These are phyloP conservation scores for Drosophila arawakana DNA, from an alignment of 1,140 invertebrate species.

Conservation along the genomic window DNA sequence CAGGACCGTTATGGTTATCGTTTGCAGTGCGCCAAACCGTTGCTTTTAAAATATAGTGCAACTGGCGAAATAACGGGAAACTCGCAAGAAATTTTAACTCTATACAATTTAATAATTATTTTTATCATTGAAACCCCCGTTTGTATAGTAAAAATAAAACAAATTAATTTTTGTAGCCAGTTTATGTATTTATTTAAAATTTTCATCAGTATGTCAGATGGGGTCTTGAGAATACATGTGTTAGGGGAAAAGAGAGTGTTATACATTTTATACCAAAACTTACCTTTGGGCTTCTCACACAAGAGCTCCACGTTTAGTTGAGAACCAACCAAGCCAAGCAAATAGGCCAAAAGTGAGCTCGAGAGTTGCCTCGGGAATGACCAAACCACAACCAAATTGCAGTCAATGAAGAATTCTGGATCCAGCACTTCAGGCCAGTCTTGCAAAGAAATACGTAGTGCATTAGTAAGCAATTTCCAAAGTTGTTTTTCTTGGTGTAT, in stretches of 20 bases:
- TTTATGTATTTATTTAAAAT: constrained; percentile 14
- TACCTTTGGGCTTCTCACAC: constrained; percentile 29
- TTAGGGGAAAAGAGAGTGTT: background rate
- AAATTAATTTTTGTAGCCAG: background rate
- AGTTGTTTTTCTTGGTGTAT: constrained; percentile 2
- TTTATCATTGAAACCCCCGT: too few species aligned
- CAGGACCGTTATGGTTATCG: too few species aligned
- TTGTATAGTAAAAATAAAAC: background rate
- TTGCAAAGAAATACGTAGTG: constrained; percentile 80
- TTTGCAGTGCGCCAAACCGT: too few species aligned
- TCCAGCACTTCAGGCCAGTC: constrained; percentile 71
- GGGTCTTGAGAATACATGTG: constrained; percentile 1
- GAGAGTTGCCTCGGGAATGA: constrained; percentile 32
- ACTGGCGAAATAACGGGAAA: too few species aligned
- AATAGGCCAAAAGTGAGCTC: constrained; percentile 24
- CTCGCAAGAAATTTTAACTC: too few species aligned
- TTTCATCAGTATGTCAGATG: constrained; percentile 8
- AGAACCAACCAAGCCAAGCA: constrained; percentile 17
- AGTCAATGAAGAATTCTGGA: constrained; percentile 28
- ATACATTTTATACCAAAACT: constrained; percentile 28
- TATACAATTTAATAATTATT: too few species aligned
- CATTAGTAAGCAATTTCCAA: constrained; percentile 64
- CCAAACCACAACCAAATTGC: constrained; percentile 1
- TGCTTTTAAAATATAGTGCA: too few species aligned
- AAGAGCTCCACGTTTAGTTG: constrained; percentile 24